Evolutionary conservation across 2,888 invertebrate genomes (phyloP).

Genomic region (Panzeria rudis): DNA sequence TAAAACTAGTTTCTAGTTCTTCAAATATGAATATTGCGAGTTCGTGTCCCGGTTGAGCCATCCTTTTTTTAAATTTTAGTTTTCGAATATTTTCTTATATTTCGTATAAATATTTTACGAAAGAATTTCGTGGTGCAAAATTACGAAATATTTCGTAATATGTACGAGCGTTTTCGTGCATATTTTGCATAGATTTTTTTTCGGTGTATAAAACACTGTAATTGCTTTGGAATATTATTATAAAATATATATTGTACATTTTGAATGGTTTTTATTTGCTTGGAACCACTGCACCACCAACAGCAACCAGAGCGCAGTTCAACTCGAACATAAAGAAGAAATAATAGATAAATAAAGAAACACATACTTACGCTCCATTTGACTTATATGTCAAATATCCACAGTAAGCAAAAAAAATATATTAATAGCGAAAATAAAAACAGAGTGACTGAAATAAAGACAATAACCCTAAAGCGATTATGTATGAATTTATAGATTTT

Average conservation of each 20-base stretch:
- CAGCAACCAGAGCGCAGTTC: slow-evolving; percentile 46
- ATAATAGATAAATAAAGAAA: slow-evolving; percentile 62
- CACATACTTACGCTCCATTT: slow-evolving; percentile 70
- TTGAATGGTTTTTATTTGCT: not conserved
- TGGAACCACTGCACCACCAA: slow-evolving; percentile 16
- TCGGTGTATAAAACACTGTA: too few species aligned
- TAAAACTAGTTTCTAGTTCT: too few species aligned
- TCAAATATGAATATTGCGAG: too few species aligned
- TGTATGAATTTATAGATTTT: too few species aligned
- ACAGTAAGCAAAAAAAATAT: slow-evolving; percentile 39
- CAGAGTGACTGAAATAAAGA: slow-evolving; percentile 11
- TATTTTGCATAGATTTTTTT: too few species aligned
- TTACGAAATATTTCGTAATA: too few species aligned
- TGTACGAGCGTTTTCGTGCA: too few species aligned
- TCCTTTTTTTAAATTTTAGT: too few species aligned
- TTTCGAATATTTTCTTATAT: too few species aligned
- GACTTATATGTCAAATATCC: slow-evolving; percentile 69
- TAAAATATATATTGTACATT: not conserved
- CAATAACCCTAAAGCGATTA: not conserved
- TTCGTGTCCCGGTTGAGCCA: too few species aligned
- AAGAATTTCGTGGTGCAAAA: too few species aligned
- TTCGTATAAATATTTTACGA: too few species aligned
- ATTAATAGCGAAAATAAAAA: not conserved
- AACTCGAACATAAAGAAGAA: slow-evolving; percentile 17
- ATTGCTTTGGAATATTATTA: not conserved